Evolutionary conservation across 23 tunicate genomes (phyloP).

Genomic region (Halocynthia aurantium): DNA sequence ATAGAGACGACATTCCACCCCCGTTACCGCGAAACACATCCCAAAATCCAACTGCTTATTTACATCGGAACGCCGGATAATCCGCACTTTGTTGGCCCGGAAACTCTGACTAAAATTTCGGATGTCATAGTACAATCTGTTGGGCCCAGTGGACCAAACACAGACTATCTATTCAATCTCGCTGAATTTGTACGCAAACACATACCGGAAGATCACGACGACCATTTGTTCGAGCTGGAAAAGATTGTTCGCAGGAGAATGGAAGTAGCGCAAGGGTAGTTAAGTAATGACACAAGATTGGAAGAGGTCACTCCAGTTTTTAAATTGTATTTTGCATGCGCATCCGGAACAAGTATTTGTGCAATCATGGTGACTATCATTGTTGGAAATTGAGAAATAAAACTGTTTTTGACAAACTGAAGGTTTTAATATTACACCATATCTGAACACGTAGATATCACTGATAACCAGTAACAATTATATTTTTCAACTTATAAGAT

Average conservation of each 20-base stretch:
- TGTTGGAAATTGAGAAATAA: no score
- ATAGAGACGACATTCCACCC: slow-evolving; percentile 42
- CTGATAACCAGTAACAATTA: no score
- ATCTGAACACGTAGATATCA: no score
- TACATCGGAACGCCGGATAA: slow-evolving; percentile 80
- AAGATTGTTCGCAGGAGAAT: slow-evolving; percentile 32
- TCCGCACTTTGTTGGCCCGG: slow-evolving; percentile 69
- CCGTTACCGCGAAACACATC: slow-evolving; percentile 9
- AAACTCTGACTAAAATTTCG: slow-evolving; percentile 15
- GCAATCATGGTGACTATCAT: no score
- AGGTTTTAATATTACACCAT: no score
- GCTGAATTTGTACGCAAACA: slow-evolving; percentile 70
- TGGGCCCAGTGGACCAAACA: slow-evolving; percentile 74
- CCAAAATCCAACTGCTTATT: slow-evolving; percentile 34
- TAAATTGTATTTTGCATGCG: no score
- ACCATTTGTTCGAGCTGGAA: slow-evolving; percentile 69
- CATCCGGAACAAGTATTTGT: no score
- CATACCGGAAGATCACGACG: slow-evolving; percentile 86
- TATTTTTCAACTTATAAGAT: no score
- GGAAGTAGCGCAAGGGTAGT: no score
- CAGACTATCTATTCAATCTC: slow-evolving; percentile 63
- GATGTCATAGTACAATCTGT: slow-evolving; percentile 33
- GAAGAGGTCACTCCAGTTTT: no score
- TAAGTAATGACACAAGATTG: no score
- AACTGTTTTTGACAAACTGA: no score